Evolutionary conservation across 2,888 invertebrate genomes (phyloP).

Genomic region (Salticus scenicus): DNA sequence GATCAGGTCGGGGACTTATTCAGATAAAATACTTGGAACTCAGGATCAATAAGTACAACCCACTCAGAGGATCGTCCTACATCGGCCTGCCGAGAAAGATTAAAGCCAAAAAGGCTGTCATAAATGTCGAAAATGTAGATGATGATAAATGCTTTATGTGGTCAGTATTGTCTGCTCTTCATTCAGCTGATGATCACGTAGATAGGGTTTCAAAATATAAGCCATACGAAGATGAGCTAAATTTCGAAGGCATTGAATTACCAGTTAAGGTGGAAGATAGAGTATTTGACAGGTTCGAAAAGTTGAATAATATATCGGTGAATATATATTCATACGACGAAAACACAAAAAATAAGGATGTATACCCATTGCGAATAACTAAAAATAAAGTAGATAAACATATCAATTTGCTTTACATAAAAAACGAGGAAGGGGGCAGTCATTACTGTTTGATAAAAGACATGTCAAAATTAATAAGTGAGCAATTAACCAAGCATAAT

Average conservation of each 20-base stretch:
- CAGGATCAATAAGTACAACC: conserved; percentile 60
- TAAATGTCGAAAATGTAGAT: conserved; percentile 71
- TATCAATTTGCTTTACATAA: not conserved
- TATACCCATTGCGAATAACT: not conserved
- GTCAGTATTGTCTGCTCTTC: conserved; percentile 68
- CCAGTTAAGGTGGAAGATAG: not conserved
- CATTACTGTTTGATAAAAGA: not conserved
- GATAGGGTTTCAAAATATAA: conserved; percentile 2
- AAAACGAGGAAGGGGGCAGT: not conserved
- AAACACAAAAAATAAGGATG: too few species aligned
- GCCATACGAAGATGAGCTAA: not conserved
- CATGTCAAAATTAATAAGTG: not conserved
- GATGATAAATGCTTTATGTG: conserved; percentile 71
- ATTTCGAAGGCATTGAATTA: conserved; percentile 32
- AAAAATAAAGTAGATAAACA: not conserved
- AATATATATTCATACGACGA: conserved; percentile 22
- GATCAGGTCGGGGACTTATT: conserved; percentile 7
- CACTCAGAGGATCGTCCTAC: conserved; percentile 65
- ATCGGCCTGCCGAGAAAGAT: conserved; percentile 62
- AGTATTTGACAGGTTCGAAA: conserved; percentile 33
- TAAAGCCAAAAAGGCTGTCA: conserved; percentile 63
- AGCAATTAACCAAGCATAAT: not conserved
- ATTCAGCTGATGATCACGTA: conserved; percentile 46
- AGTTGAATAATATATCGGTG: conserved; percentile 23
- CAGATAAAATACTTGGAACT: not conserved